phyloP scores from a whole-genome alignment of 2,113 vertebrate genomes.

The Falcunculus frontatus region DNA sequence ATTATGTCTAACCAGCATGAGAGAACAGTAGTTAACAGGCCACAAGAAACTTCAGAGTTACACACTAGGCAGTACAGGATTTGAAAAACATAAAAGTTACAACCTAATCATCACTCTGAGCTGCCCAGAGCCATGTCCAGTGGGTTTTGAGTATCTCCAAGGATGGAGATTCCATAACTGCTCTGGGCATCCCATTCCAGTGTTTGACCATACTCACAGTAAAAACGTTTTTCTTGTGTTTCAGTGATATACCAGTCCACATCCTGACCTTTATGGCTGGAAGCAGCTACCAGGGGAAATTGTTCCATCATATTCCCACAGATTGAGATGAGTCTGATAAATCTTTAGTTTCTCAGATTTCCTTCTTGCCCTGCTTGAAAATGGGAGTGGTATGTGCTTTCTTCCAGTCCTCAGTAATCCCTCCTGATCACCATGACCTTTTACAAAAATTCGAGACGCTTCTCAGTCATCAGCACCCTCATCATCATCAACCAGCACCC shows the following conservation, averaged over 20 bases:
- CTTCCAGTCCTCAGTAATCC: background rate
- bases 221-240: background rate
- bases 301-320: background rate
- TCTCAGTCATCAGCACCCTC: too few relatives aligned
- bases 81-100: too few relatives aligned
- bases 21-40: too few relatives aligned
- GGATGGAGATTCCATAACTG: background rate
- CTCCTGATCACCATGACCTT: background rate
- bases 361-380: background rate
- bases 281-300: background rate
- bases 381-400: background rate
- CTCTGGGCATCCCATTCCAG: background rate
- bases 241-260: background rate
- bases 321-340: background rate
- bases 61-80: too few relatives aligned
- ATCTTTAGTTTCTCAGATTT: background rate
- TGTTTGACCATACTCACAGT: background rate
- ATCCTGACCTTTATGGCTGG: background rate
- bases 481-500: background rate
- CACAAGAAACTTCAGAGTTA: too few relatives aligned
- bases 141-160: background rate
- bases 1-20: too few relatives aligned
- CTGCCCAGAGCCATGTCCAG: background rate
- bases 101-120: background rate
- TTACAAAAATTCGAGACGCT: background rate